These are phyloP conservation scores for Microctonus aethiopoides DNA, from an alignment of 2,888 invertebrate species.

Conservation along the genomic window DNA sequence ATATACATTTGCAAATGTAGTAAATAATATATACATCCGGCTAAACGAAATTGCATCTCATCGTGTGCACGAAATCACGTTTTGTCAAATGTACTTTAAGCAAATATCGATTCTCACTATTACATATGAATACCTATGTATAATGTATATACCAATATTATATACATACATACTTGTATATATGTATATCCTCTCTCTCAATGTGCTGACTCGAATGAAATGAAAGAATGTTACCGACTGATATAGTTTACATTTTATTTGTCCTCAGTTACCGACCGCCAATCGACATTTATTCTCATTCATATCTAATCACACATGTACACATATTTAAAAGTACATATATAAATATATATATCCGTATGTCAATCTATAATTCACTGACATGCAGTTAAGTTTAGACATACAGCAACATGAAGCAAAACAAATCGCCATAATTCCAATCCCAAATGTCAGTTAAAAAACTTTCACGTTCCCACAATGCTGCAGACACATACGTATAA, in stretches of 20 bases:
- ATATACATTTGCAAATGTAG: neutral
- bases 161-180: too few relatives aligned
- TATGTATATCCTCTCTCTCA: too few relatives aligned
- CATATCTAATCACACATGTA: neutral
- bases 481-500: neutral
- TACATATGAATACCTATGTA: neutral
- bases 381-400: neutral
- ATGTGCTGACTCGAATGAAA: slow-evolving; percentile 13
- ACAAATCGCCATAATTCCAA: slow-evolving; percentile 2
- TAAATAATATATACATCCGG: slow-evolving; percentile 11
- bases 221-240: slow-evolving; percentile 28
- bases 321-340: neutral
- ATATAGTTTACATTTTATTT: slow-evolving; percentile 22
- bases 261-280: slow-evolving; percentile 28
- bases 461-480: neutral
- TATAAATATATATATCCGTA: neutral
- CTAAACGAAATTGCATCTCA: slow-evolving; percentile 31
- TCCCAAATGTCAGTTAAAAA: neutral
- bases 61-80: slow-evolving; percentile 27
- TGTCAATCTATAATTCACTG: slow-evolving; percentile 1
- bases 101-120: slow-evolving; percentile 14
- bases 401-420: neutral
- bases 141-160: neutral
- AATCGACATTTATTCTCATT: slow-evolving; percentile 15
- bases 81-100: slow-evolving; percentile 20